Evolutionary conservation across 2,888 invertebrate genomes (phyloP).

Genomic region (Andrena camellia): DNA sequence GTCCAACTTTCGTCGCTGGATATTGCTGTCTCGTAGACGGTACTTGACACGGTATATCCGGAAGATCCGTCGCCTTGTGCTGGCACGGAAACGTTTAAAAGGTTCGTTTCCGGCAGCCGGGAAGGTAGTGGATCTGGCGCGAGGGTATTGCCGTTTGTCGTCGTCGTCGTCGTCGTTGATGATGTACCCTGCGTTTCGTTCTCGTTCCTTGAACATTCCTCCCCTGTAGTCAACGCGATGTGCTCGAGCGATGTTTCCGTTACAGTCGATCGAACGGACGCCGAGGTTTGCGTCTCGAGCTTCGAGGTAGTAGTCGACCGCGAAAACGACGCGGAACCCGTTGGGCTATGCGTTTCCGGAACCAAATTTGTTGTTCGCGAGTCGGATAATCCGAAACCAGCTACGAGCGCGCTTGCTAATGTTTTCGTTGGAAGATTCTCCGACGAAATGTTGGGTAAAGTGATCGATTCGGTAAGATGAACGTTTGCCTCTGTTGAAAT

Average conservation of each 20-base stretch:
- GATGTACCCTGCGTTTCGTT: background rate
- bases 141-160: background rate
- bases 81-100: too few species aligned
- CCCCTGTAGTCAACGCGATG: too few species aligned
- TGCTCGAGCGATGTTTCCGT: background rate
- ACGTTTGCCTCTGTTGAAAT: constrained; percentile 3
- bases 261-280: background rate
- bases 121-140: too few species aligned
- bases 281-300: background rate
- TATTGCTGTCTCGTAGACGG: background rate
- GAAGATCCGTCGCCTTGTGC: too few species aligned
- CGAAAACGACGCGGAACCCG: background rate
- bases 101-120: too few species aligned
- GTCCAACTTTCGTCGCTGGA: background rate
- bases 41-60: background rate
- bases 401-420: constrained; percentile 43
- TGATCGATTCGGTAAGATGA: background rate
- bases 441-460: constrained; percentile 1
- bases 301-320: background rate
- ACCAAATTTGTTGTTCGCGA: background rate
- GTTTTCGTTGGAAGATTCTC: constrained; percentile 31
- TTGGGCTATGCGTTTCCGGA: background rate
- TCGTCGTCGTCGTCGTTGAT: background rate
- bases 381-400: constrained; percentile 18
- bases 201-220: background rate